Conservation (phyloP, 2,113 vertebrate genomes). For the Gymnogyps californianus region DNA sequence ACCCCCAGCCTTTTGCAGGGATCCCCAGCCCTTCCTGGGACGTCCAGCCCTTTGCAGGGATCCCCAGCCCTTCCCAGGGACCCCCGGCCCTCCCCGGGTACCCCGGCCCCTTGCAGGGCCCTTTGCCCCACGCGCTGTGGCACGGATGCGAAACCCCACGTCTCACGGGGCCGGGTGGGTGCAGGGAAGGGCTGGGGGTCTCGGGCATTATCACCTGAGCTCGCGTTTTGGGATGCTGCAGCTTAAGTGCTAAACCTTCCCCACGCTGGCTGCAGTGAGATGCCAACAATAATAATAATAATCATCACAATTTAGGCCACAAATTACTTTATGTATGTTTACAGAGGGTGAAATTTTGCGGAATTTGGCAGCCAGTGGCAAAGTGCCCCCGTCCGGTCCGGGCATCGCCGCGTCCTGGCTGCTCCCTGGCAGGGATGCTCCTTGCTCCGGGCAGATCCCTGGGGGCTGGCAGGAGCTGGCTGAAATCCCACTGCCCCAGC, state of each 20-base stretch:
- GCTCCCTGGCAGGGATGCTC: background rate
- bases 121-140: rapidly evolving
- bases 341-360: background rate
- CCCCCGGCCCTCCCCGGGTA: rapidly evolving
- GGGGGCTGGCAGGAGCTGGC: background rate
- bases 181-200: background rate
- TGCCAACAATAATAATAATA: background rate
- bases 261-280: rapidly evolving
- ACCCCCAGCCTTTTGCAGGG: rapidly evolving
- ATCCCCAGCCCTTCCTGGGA: no score
- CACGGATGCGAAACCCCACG: rapidly evolving
- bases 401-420: rapidly evolving
- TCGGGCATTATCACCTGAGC: rapidly evolving
- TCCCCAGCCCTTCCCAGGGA: background rate
- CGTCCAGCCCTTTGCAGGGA: no score
- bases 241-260: background rate
- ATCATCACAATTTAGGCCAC: background rate
- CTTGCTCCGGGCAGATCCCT: background rate
- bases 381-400: background rate
- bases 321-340: background rate
- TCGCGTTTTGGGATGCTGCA: background rate
- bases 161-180: rapidly evolving
- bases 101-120: no score
- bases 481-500: background rate
- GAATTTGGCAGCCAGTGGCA: background rate